Evolutionary conservation across 92 coral and sea anemone species (phyloP), one percentile per base, ranked within the genome.

Genomic region (Chrysogorgia sp.): DNA sequence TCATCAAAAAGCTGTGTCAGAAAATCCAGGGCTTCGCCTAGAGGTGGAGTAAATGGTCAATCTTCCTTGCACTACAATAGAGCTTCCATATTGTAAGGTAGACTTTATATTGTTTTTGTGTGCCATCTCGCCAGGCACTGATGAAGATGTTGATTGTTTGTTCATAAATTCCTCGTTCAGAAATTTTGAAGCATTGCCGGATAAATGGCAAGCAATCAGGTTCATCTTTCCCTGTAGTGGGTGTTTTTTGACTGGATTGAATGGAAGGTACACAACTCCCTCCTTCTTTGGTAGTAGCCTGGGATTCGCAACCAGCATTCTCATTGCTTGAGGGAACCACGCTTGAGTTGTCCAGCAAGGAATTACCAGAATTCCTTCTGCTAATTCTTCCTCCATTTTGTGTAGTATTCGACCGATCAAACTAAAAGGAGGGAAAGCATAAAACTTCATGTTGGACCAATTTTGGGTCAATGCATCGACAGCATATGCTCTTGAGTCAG

Each of bases 31-130:
- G 68, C 70, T 55, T 75, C 63, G 20, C 69, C 69, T 56, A 81
- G 45, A 81, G 85, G 71, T 4, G 81, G 70, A 13, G 57, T 45
- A 75, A 83, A n/a, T 65, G 87, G 87, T 85, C 43, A 81, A 85
- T 72, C 58, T 81, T 24, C 82, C 82, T 63, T 64, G 56, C 34
- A 81, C 70, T 30, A 74, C 89, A 85, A 71, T 48, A 80, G 6
- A 25, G 52, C 62, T 34, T 25, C 83, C 83, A 79, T 79, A 48
- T 65, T 19, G 58, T 23, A 32, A 79, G 64, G 77, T 66, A 65
- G 41, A 69, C 60, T 66, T 37, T 58, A 29, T 79, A 65, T 40
- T 65, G 83, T 28, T 79, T 76, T n/a, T 72, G 63, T 5, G 81
- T 80, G 61, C 76, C 68, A 13, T 76, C 37, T 23, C 81, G 61